Conservation (phyloP, 2,888 invertebrate genomes). For the Dromius quadrimaculatus region DNA sequence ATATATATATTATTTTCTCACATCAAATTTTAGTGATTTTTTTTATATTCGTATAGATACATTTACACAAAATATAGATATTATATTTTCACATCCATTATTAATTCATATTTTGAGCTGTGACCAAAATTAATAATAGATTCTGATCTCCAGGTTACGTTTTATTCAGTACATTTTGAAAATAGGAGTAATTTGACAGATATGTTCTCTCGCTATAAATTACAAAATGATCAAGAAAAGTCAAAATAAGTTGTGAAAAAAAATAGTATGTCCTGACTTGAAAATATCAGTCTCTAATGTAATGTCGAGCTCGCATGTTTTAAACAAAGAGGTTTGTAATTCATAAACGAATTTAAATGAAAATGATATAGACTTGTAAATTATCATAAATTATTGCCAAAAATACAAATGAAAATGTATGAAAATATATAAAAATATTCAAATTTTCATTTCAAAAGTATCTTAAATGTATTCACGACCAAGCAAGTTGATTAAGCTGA, state of each 20-base stretch:
- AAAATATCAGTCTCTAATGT: no score
- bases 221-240: no score
- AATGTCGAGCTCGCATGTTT: no score
- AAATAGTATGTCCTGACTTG: no score
- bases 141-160: conserved; percentile 37
- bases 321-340: no score
- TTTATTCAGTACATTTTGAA: conserved; percentile 3
- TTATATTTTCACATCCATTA: conserved; percentile 49
- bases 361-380: background rate
- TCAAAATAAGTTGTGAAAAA: no score
- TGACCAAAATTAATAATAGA: conserved; percentile 29
- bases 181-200: conserved; percentile 18
- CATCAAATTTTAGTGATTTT: conserved; percentile 50
- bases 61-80: conserved; percentile 51
- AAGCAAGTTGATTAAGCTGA: no score
- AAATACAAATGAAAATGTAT: no score
- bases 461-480: no score
- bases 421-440: no score
- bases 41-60: conserved; percentile 48
- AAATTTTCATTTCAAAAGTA: no score
- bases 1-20: conserved; percentile 42
- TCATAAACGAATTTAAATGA: background rate
- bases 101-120: conserved; percentile 41
- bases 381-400: no score
- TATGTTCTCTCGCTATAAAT: conserved; percentile 44